Evolutionary conservation across 2,797 vertebrate species (phyloP).

Genomic region (Spinus pinus): DNA sequence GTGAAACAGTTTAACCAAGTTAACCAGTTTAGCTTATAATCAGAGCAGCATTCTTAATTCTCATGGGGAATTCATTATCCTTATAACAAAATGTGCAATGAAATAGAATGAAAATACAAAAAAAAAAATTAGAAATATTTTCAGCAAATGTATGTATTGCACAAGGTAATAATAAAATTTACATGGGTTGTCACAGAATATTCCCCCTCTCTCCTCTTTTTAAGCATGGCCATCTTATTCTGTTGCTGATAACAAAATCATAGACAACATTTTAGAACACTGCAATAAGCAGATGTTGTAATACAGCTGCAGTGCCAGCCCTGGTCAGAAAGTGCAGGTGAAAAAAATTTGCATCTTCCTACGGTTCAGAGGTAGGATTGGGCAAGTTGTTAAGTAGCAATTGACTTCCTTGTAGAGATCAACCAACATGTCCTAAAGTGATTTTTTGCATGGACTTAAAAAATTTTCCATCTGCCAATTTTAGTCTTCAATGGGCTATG

Average conservation of each 20-base stretch:
- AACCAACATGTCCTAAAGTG: neutral
- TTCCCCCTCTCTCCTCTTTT: neutral
- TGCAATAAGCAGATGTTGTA: neutral
- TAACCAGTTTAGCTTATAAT: neutral
- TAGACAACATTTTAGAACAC: neutral
- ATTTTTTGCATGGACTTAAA: neutral
- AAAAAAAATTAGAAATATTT: neutral
- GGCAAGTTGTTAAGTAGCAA: neutral
- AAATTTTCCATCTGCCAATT: neutral
- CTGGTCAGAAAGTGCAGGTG: neutral
- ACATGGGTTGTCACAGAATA: neutral
- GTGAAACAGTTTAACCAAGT: neutral
- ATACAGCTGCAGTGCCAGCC: neutral
- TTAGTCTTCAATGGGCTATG: neutral
- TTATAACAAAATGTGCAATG: neutral
- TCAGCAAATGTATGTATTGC: neutral
- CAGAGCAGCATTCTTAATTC: neutral
- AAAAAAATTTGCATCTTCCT: neutral
- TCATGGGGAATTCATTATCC: neutral
- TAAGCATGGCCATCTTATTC: neutral
- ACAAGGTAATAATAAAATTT: neutral
- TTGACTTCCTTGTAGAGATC: neutral
- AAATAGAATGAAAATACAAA: neutral
- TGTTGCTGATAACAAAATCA: neutral
- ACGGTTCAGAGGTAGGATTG: neutral